phyloP scores from a whole-genome alignment of 2,888 invertebrate genomes.

The Himalopsyche tibetana region DNA sequence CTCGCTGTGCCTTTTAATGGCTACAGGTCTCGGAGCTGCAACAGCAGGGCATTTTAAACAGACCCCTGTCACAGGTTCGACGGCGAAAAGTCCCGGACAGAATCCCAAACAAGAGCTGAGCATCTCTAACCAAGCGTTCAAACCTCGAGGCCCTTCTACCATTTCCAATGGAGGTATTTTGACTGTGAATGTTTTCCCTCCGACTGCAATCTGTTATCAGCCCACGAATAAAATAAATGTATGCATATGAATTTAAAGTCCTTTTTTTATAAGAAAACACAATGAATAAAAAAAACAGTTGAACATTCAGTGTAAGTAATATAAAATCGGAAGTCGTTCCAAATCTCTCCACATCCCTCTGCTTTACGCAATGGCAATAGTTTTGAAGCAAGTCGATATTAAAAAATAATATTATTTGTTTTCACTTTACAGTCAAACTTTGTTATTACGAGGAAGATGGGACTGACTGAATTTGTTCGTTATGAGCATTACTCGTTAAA shows the following conservation, averaged over 20 bases:
- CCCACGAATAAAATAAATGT: neutral
- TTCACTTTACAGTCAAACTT: no score
- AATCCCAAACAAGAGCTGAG: conserved; percentile 76
- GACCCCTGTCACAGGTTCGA: conserved; percentile 73
- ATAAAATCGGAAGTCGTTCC: no score
- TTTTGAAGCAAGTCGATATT: no score
- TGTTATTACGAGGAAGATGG: no score
- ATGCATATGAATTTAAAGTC: no score
- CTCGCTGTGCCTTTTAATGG: conserved; percentile 71
- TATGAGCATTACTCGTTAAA: no score
- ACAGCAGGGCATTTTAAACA: conserved; percentile 72
- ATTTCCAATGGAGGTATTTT: conserved; percentile 76
- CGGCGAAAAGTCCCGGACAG: conserved; percentile 78
- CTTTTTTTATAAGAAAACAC: neutral
- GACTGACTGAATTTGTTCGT: no score
- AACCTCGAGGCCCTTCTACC: conserved; percentile 70
- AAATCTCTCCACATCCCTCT: no score
- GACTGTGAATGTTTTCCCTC: conserved; percentile 75
- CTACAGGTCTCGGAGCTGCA: conserved; percentile 71
- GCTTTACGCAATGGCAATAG: no score
- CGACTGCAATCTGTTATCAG: conserved; percentile 66
- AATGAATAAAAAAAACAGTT: neutral
- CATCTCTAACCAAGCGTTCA: conserved; percentile 76
- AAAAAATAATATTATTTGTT: no score
- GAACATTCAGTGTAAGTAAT: no score